phyloP scores from a whole-genome alignment of 2,113 vertebrate genomes.

The Junco hyemalis region DNA sequence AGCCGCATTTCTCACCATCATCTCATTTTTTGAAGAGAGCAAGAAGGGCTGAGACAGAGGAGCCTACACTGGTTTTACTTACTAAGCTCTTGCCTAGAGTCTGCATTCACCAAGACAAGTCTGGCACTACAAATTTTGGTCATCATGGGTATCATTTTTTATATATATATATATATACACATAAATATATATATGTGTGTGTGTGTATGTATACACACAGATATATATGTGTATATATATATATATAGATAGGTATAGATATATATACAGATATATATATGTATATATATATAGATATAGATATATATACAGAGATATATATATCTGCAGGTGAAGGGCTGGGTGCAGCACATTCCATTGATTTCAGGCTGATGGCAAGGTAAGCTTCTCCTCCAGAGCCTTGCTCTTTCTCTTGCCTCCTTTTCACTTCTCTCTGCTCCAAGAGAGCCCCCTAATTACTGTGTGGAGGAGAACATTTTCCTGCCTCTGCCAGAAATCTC shows the following conservation, averaged over 20 bases:
- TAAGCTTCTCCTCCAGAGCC: background rate
- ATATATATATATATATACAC: too few species aligned
- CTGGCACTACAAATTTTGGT: background rate
- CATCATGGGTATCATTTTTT: background rate
- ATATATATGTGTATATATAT: too few species aligned
- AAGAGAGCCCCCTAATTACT: background rate
- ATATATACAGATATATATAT: too few species aligned
- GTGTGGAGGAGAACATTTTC: background rate
- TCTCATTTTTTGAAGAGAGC: background rate
- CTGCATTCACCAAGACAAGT: background rate
- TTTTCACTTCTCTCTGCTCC: background rate
- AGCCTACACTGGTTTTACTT: background rate
- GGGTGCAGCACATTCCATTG: fast-evolving
- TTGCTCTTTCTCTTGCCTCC: background rate
- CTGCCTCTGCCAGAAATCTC: background rate
- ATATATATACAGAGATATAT: too few species aligned
- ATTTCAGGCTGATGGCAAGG: background rate
- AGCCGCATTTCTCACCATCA: background rate
- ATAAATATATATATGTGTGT: too few species aligned
- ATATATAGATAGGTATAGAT: too few species aligned
- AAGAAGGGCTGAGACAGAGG: background rate
- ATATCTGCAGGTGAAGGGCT: fast-evolving
- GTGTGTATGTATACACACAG: too few species aligned
- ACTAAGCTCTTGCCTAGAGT: background rate
- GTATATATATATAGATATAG: too few species aligned